These are phyloP conservation scores for Chironex yamaguchii DNA, from an alignment of 30 jellyfish, hydroid and myxozoan genomes.

Conservation along the genomic window DNA sequence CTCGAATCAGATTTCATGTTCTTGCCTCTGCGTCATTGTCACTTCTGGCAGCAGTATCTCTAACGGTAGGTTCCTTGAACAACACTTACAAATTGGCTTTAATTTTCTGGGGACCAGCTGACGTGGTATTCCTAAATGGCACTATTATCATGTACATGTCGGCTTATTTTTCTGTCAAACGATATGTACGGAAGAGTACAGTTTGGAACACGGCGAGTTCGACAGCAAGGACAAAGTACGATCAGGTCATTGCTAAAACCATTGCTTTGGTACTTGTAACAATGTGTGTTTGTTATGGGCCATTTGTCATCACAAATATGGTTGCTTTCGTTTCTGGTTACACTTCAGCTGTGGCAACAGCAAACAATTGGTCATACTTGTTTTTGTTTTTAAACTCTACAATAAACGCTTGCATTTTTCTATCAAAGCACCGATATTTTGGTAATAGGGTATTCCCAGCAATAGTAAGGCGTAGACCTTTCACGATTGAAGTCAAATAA, in stretches of 20 bases:
- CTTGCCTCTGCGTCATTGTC: constrained; percentile 24
- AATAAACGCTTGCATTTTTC: constrained; percentile 56
- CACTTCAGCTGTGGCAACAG: neutral
- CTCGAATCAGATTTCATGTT: constrained; percentile 4
- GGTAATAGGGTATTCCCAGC: neutral
- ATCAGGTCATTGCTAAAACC: constrained; percentile 57
- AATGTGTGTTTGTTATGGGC: constrained; percentile 69
- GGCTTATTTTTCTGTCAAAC: constrained; percentile 44
- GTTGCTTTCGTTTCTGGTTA: neutral
- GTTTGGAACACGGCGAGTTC: constrained; percentile 30
- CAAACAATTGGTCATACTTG: constrained; percentile 56
- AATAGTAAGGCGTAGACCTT: too few relatives aligned
- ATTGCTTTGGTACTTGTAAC: constrained; percentile 41
- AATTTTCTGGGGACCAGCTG: constrained; percentile 48
- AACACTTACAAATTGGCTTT: constrained; percentile 5
- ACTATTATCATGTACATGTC: constrained; percentile 44
- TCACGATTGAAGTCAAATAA: too few relatives aligned
- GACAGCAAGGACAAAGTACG: constrained; percentile 7
- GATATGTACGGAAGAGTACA: constrained; percentile 42
- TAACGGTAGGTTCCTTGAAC: constrained; percentile 32
- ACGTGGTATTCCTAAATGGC: constrained; percentile 38
- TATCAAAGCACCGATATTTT: constrained; percentile 25
- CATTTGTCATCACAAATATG: constrained; percentile 53
- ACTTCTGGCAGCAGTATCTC: constrained; percentile 24
- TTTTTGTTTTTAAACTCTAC: constrained; percentile 52